Base-by-base conservation (phyloP, 2,888 invertebrate species). In the Perithous albicinctus region DNA sequence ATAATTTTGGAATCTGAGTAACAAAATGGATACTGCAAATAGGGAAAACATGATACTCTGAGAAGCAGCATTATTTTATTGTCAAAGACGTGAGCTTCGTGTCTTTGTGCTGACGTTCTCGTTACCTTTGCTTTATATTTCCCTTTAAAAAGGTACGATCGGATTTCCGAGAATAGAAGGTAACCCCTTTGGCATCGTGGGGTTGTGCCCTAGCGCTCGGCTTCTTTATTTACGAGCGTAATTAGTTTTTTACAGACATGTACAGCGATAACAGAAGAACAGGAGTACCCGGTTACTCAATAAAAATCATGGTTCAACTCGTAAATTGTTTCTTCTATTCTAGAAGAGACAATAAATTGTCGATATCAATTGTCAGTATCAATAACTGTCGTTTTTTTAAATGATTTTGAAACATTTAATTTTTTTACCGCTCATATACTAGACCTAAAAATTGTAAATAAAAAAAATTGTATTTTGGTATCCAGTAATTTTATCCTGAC, bases 171-270 rank as follows among this genome's bases (percentile, higher is more conserved):
- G 35, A 12, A 63, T 63, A 41, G 12, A 20, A 38, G 32, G 56
- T 15, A 7, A 29, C 15, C 56, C 41, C 51, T 23, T 32, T 12
- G 29, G 32, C n/a, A n/a, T 8, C 29, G n/a, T 32, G 15, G 12
- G n/a, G n/a, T 12, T 29, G 15, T 8, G 2, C 56, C 29, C 56
- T 29, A n/a, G 48, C 56, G 15, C 56, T 56, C 32, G 56, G 15
- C 56, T 56, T 56, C 56, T 32, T 56, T 56, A 56, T 56, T 56
- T 56, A 56, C 32, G 56, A 56, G 56, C 56, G 29, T 56, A 29
- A 56, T 56, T 56, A 56, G 12, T 32, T 29, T 56, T 56, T 32
- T 18, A 18, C 32, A 56, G 29, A 32, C 56, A 6, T 32, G 1
- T 26, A 15, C 32, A 15, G 56, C 56, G 56, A 56, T 56, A 56